A percentile compares a stretch with the other conserved stretches of the same genome.
These are phyloP conservation scores for Luscinia luscinia DNA, from an alignment of 2,797 vertebrate genomes.

Conservation along the genomic window DNA sequence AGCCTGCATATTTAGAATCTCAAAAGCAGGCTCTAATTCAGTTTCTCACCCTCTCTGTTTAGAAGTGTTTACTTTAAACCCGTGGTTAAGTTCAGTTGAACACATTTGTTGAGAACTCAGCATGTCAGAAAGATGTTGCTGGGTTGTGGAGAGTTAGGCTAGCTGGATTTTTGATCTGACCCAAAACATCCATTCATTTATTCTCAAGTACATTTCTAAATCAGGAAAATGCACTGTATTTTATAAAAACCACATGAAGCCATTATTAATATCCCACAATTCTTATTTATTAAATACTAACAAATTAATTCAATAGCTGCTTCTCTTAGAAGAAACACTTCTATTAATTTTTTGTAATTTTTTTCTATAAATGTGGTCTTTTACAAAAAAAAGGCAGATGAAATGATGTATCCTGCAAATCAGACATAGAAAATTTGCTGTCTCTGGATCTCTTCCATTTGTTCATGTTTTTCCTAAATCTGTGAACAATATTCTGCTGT, in stretches of 20 bases:
- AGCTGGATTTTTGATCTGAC: not conserved
- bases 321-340: conserved; percentile 46
- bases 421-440: not conserved
- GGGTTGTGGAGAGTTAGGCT: no score
- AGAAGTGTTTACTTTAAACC: not conserved
- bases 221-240: not conserved
- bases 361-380: not conserved
- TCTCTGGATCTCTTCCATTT: not conserved
- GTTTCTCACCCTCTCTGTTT: not conserved
- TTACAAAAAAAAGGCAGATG: not conserved
- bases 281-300: not conserved
- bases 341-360: not conserved
- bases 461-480: not conserved
- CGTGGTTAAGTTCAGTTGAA: not conserved
- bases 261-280: not conserved
- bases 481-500: not conserved
- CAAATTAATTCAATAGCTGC: not conserved
- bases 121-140: not conserved
- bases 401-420: not conserved
- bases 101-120: not conserved
- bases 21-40: not conserved
- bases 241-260: not conserved
- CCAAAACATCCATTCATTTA: not conserved
- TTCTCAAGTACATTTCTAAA: not conserved
- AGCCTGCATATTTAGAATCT: not conserved